Percentiles rank a stretch among this genome's conserved stretches.
Conservation (phyloP, 1,140 invertebrate genomes). For the Caerostris extrusa region DNA sequence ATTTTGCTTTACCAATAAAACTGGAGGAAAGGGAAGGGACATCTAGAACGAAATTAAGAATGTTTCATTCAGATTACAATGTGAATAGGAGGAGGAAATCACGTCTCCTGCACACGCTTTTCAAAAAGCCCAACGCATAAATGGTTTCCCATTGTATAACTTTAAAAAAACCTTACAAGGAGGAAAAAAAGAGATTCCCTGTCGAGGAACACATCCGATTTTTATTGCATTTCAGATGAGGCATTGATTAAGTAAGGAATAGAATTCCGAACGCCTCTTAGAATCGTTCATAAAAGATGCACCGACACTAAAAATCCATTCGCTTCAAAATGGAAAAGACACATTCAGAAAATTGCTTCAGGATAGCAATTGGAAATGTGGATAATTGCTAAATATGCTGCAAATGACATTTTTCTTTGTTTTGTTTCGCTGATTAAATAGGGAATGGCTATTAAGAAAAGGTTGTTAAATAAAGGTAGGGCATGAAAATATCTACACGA, state of each 20-base stretch:
- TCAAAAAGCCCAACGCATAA: not conserved
- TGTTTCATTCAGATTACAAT: not conserved
- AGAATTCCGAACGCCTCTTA: not conserved
- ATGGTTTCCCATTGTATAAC: not conserved
- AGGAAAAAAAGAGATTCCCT: not conserved
- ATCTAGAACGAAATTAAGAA: conserved; percentile 11
- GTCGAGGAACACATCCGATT: not conserved
- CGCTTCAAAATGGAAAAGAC: no score
- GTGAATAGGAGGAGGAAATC: not conserved
- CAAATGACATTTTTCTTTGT: no score
- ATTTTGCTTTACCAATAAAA: not conserved
- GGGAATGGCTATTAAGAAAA: no score
- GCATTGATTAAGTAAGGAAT: not conserved
- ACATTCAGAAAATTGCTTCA: no score
- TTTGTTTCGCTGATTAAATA: no score
- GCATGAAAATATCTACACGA: no score
- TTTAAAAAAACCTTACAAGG: not conserved
- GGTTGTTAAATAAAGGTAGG: no score
- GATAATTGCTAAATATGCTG: no score
- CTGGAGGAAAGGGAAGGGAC: not conserved
- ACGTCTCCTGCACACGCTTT: not conserved
- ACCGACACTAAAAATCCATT: no score
- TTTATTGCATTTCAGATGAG: not conserved
- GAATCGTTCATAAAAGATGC: not conserved
- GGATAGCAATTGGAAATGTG: no score